Base-by-base conservation (phyloP, 1,140 invertebrate species). In the Lucilia sericata region DNA sequence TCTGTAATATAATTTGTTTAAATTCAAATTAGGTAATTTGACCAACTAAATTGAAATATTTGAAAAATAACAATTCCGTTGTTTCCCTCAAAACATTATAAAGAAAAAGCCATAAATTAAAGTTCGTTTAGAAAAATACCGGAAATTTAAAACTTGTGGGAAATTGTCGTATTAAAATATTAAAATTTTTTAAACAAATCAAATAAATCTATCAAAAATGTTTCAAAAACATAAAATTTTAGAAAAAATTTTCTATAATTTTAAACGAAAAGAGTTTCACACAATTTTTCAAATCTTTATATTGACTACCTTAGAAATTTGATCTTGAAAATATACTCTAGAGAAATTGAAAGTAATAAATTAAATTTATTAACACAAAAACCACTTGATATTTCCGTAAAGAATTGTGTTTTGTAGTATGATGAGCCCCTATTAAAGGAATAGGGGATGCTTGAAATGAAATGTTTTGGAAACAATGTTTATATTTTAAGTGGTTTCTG, bases 241-340 rank as follows among this genome's bases (percentile, higher is more conserved):
- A 0, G 25, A 30, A 30, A 10, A 75, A 36, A 36, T 14, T 25
- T 51, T 19, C 51, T 55, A 12, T 55, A 8, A 10, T 12, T 55
- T n/a, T 55, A 30, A 14, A 86, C 9, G 84, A 86, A 84, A 86
- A 81, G 65, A 55, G 55, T 85, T 88, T 87, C 88, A 88, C 88
- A 87, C 76, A 89, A 87, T 88, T 88, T 88, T 88, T 88, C 88
- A 87, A 86, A 49, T 49, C 4, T 55, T 55, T 14, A 17, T 49
- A 49, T 49, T 49, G 17, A 17, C 51, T 82, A 75, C 49, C 83
- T 83, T 84, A 60, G 82, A 51, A 30, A 17, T 47, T 17, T 21
- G 70, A 65, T 19, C 19, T 83, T 60, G 76, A 30, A 25, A n/a
- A 70, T 34, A 84, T 55, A 83, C 75, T 30, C 36, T 25, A 76